phyloP scores from a whole-genome alignment of 2,888 invertebrate genomes.

The Hyposoter didymator region DNA sequence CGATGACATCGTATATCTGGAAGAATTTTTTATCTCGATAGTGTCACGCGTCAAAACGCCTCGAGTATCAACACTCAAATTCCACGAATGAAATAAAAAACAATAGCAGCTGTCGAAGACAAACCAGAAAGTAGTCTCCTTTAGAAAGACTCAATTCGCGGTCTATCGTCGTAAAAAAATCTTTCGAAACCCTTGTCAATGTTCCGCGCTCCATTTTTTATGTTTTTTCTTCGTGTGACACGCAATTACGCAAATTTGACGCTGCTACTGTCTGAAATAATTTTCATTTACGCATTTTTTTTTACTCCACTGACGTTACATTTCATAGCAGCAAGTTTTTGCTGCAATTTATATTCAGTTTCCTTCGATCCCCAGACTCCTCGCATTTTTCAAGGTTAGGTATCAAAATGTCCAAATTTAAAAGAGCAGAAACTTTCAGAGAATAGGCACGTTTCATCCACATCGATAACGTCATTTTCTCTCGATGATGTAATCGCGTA shows the following conservation, averaged over 20 bases:
- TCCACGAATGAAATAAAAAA: constrained; percentile 19
- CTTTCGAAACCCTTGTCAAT: constrained; percentile 82
- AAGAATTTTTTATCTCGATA: constrained; percentile 47
- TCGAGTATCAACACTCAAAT: constrained; percentile 15
- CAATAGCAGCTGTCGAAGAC: constrained; percentile 19
- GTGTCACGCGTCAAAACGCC: not conserved
- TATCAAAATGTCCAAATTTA: not conserved
- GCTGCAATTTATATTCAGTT: constrained; percentile 1
- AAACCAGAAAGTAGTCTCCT: constrained; percentile 83
- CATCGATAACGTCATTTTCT: constrained; percentile 11
- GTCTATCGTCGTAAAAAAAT: constrained; percentile 83
- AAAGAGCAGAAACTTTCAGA: not conserved
- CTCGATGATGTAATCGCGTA: not conserved
- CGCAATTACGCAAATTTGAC: constrained; percentile 1
- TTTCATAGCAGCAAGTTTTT: not conserved
- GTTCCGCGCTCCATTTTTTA: constrained; percentile 82
- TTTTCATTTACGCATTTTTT: constrained; percentile 31
- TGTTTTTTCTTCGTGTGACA: constrained; percentile 27
- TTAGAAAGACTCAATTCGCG: constrained; percentile 83
- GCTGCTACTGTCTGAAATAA: constrained; percentile 1
- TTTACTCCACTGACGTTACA: not conserved
- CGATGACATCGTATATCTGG: constrained; percentile 81
- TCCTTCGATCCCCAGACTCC: not conserved
- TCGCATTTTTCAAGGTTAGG: constrained; percentile 1
- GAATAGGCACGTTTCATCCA: constrained; percentile 9